phyloP scores from a whole-genome alignment of 2,113 vertebrate species.

The Eretmochelys imbricata region DNA sequence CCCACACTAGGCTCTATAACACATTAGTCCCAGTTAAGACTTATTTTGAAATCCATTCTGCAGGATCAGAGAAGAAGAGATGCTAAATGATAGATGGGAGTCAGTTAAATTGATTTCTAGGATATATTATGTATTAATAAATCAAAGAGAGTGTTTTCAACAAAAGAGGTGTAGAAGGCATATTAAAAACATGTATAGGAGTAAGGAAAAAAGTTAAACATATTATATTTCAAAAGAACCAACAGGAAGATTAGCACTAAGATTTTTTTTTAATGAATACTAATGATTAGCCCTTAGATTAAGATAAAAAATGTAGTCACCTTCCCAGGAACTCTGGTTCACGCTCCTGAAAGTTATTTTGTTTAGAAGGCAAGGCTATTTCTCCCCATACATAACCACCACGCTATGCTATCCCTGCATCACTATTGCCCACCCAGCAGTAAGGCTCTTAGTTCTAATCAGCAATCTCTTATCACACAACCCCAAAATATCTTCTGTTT shows the following conservation, averaged over 20 bases:
- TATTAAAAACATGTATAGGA: slow-evolving; percentile 15
- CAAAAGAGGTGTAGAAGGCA: slow-evolving; percentile 9
- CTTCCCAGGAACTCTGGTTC: background rate
- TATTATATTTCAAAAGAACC: slow-evolving; percentile 18
- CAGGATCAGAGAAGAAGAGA: background rate
- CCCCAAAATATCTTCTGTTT: background rate
- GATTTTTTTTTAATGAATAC: background rate
- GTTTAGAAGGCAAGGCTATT: slow-evolving; percentile 3
- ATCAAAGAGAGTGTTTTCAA: slow-evolving; percentile 49
- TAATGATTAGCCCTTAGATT: background rate
- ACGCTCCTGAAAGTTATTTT: background rate
- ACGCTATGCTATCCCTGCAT: background rate
- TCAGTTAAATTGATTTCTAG: slow-evolving; percentile 63
- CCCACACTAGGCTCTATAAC: background rate
- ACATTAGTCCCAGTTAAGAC: background rate
- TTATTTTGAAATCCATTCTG: background rate
- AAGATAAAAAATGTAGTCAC: slow-evolving; percentile 14
- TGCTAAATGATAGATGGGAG: slow-evolving; percentile 42
- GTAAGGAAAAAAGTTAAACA: slow-evolving; percentile 29
- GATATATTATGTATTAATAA: slow-evolving; percentile 54
- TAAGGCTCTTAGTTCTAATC: background rate
- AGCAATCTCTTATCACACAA: background rate
- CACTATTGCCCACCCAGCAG: background rate
- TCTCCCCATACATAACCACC: background rate
- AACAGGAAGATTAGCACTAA: background rate